Base-by-base conservation (phyloP, 2,888 invertebrate genomes). In the Oxystoma pomonae region DNA sequence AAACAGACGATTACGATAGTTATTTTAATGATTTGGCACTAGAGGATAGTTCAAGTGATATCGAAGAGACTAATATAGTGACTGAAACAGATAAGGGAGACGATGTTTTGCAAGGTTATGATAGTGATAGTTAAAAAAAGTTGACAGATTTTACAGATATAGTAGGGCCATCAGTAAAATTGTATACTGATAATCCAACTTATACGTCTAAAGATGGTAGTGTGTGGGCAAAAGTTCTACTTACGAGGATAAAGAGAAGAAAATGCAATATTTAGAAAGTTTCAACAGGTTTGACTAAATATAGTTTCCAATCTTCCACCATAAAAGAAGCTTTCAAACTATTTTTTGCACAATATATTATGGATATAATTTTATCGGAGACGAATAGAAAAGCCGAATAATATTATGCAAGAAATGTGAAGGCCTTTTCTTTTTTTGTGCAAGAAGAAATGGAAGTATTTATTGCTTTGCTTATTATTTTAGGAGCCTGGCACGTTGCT, bases 61-160 rank as follows among this genome's bases (percentile, higher is more conserved):
- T 53, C n/a, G n/a, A 58, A 55, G 35, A 35, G 35, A 35, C 35
- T 35, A 12, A 35, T 12, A 53, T 60, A 35, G 35, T 35, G 35
- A 35, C 35, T 35, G 35, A 35, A 35, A 35, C 35, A 7, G 35
- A 35, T 35, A 55, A 55, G 19, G 21, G 3, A 61, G 64, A 57
- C 16, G 64, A 64, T 58, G 64, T 64, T 64, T 57, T 64, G 19
- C 59, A 59, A 62, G 62, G n/a, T n/a, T n/a, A n/a, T n/a, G n/a
- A 58, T 52, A 59, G 58, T 62, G 49, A 63, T 61, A 52, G 61
- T 1, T 60, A 52, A 61, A 61, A 64, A 61, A 53, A 64, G 57
- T 57, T 52, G 64, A 51, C 64, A 64, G 59, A 62, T 62, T 62
- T 55, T 60, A 49, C 59, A 53, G 55, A 60, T 55, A 55, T 18